phyloP scores from a whole-genome alignment of 1,140 invertebrate genomes.

The Trachelipus rathkii region DNA sequence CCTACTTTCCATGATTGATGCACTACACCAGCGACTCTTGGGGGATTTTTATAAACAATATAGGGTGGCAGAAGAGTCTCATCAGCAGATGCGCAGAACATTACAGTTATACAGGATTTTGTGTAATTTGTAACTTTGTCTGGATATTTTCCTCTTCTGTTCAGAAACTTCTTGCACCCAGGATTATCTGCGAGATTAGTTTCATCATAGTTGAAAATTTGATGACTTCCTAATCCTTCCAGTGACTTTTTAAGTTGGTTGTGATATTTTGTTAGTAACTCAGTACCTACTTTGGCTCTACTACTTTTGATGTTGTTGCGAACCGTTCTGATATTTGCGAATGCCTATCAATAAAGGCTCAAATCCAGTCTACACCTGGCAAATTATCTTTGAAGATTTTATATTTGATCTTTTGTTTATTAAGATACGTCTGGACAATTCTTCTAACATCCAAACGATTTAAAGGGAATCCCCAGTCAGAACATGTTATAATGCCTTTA shows the following conservation, averaged over 20 bases:
- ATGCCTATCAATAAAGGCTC: no score
- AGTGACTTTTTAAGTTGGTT: background rate
- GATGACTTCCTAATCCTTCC: background rate
- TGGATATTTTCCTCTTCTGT: background rate
- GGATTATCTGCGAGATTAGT: background rate
- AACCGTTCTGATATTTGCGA: background rate
- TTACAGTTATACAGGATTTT: no score
- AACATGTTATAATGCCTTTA: no score
- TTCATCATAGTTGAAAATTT: conserved; percentile 12
- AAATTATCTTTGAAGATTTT: no score
- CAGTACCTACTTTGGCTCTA: background rate
- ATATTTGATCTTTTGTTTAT: no score
- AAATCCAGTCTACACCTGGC: no score
- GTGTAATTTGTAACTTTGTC: background rate
- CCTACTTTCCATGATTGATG: background rate
- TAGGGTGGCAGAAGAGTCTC: background rate
- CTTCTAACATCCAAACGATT: no score
- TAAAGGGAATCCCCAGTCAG: no score
- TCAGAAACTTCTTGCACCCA: background rate
- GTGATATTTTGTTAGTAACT: background rate
- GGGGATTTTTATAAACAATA: conserved; percentile 6
- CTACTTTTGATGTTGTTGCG: conserved; percentile 3
- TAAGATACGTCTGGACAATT: no score
- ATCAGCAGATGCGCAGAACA: conserved; percentile 14
- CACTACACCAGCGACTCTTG: background rate